Conservation (phyloP, 2,888 invertebrate species). For the Rhaphigaster nebulosa region DNA sequence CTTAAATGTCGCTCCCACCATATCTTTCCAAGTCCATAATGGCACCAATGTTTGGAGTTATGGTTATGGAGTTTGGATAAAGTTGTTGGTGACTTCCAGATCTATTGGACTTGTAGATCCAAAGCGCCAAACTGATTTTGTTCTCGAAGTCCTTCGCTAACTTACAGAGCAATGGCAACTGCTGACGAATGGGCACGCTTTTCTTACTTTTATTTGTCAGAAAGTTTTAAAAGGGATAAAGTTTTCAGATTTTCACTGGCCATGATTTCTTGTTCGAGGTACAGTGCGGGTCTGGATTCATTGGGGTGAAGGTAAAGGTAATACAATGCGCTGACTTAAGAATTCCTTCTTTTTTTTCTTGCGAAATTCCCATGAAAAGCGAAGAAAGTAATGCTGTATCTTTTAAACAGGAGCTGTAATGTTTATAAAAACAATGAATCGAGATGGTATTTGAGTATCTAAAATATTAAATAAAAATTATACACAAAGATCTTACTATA, state of each 20-base stretch:
- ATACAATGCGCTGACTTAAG: neutral
- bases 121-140: slow-evolving; percentile 18
- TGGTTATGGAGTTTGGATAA: slow-evolving; percentile 28
- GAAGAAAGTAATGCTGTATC: neutral
- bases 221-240: slow-evolving; percentile 7
- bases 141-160: neutral
- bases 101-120: slow-evolving; percentile 37
- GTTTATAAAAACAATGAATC: too few relatives aligned
- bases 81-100: slow-evolving; percentile 18
- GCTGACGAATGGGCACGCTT: slow-evolving; percentile 1
- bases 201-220: slow-evolving; percentile 32
- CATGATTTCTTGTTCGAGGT: neutral
- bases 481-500: too few relatives aligned
- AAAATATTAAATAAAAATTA: too few relatives aligned
- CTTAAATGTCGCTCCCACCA: neutral
- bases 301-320: neutral
- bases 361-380: neutral
- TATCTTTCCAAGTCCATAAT: neutral
- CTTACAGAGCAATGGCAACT: slow-evolving; percentile 6
- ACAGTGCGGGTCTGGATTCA: neutral
- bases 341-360: neutral
- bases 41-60: neutral
- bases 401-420: too few relatives aligned
- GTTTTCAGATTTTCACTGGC: neutral
- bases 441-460: too few relatives aligned